Conservation (phyloP, 2,888 invertebrate species). For the Augochlorella aurata region DNA sequence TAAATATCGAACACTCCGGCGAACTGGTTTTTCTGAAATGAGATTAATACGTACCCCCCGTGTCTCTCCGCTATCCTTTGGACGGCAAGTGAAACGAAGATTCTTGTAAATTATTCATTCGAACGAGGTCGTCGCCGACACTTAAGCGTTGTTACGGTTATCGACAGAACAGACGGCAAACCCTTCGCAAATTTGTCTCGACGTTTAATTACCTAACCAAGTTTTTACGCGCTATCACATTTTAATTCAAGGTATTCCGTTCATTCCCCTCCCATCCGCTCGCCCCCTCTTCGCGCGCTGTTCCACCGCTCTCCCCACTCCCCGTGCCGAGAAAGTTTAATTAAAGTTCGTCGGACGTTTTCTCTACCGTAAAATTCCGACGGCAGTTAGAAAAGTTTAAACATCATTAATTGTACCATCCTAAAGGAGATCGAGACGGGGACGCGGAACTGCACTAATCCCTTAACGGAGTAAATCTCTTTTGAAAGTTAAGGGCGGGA, state of each 20-base stretch:
- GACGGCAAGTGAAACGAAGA: not conserved
- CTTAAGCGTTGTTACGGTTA: constrained; percentile 36
- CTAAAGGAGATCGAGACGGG: constrained; percentile 49
- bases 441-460: constrained; percentile 58
- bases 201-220: constrained; percentile 70
- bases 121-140: constrained; percentile 33
- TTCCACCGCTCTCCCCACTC: not conserved
- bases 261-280: too few relatives aligned
- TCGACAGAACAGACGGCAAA: constrained; percentile 36
- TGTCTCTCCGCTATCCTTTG: not conserved
- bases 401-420: constrained; percentile 68
- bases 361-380: constrained; percentile 63
- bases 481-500: constrained; percentile 40
- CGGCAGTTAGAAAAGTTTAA: constrained; percentile 70
- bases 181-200: constrained; percentile 60
- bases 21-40: constrained; percentile 1
- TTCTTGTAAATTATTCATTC: constrained; percentile 34
- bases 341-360: constrained; percentile 69
- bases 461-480: constrained; percentile 60
- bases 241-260: constrained; percentile 70
- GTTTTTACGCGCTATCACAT: constrained; percentile 71
- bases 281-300: constrained; percentile 14
- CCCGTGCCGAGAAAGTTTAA: constrained; percentile 67
- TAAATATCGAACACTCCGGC: constrained; percentile 17
- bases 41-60: constrained; percentile 8